phyloP scores from a whole-genome alignment of 1,140 invertebrate genomes.

The Druon quercuslanigerum region DNA sequence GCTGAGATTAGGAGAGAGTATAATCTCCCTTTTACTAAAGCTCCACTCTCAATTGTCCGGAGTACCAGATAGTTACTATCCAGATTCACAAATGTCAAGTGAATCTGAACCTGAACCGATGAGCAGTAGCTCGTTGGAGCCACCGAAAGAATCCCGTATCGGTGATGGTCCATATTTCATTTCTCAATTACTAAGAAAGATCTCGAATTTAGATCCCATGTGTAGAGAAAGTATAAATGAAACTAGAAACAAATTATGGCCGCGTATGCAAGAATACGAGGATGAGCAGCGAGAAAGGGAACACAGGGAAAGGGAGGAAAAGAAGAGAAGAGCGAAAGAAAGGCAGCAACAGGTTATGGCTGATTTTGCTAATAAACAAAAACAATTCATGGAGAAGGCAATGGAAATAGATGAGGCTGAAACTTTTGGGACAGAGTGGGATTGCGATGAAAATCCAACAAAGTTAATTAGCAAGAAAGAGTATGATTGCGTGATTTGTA shows the following conservation, averaged over 20 bases:
- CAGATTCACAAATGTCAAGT: slow-evolving; percentile 68
- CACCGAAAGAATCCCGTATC: slow-evolving; percentile 77
- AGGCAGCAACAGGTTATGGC: slow-evolving; percentile 94
- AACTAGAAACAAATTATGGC: slow-evolving; percentile 85
- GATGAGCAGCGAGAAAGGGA: slow-evolving; percentile 84
- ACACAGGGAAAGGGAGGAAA: slow-evolving; percentile 86
- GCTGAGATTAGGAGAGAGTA: slow-evolving; percentile 89
- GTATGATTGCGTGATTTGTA: slow-evolving; percentile 98
- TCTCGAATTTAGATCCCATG: slow-evolving; percentile 82
- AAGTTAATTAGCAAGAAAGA: slow-evolving; percentile 81
- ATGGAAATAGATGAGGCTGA: slow-evolving; percentile 81
- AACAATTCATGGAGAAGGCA: slow-evolving; percentile 92
- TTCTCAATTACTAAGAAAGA: slow-evolving; percentile 84
- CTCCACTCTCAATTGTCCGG: slow-evolving; percentile 94
- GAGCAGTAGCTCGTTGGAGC: slow-evolving; percentile 61
- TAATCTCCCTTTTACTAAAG: slow-evolving; percentile 92
- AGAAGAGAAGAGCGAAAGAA: slow-evolving; percentile 88
- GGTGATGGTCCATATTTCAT: slow-evolving; percentile 94
- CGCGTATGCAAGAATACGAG: slow-evolving; percentile 85
- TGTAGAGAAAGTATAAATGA: slow-evolving; percentile 82
- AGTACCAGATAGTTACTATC: slow-evolving; percentile 85
- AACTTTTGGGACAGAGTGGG: slow-evolving; percentile 81
- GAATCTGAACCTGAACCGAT: slow-evolving; percentile 48
- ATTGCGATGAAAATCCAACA: slow-evolving; percentile 77
- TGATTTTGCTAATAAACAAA: slow-evolving; percentile 93